phyloP scores from a whole-genome alignment of 2,113 vertebrate genomes.

The Sphyrna mokarran region DNA sequence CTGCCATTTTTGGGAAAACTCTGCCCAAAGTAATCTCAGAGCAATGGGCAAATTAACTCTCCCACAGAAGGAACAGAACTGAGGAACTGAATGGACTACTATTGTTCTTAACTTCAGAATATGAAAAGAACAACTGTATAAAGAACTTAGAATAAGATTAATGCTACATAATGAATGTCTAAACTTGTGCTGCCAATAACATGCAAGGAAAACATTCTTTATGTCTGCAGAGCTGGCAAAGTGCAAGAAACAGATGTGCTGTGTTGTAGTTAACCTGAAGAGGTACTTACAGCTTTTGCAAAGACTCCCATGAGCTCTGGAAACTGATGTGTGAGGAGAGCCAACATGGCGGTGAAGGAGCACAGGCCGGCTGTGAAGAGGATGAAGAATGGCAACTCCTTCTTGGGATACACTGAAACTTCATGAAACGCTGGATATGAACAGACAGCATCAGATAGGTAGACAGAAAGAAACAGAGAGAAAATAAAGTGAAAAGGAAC shows the following conservation, averaged over 20 bases:
- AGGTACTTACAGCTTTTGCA: constrained; percentile 89
- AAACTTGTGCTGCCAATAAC: background rate
- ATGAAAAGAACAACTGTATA: background rate
- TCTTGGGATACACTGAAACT: constrained; percentile 98
- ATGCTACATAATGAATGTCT: background rate
- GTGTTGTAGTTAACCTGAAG: background rate
- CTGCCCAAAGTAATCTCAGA: background rate
- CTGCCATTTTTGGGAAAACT: too few relatives aligned
- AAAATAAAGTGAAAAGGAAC: background rate
- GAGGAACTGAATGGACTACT: background rate
- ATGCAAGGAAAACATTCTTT: background rate
- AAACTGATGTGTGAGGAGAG: constrained; percentile 96
- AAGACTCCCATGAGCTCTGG: constrained; percentile 98
- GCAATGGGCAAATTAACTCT: background rate
- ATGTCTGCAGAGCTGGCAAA: background rate
- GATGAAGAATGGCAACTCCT: constrained; percentile 98
- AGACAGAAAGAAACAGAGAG: constrained; percentile 10
- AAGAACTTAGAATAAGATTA: background rate
- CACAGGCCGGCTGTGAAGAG: constrained; percentile 94
- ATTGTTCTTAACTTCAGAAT: background rate
- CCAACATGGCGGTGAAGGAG: constrained; percentile 97
- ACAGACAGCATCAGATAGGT: constrained; percentile 29
- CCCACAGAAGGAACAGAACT: background rate
- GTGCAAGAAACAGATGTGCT: background rate
- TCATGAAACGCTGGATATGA: constrained; percentile 88